Evolutionary conservation across 2,113 vertebrate genomes (phyloP), one percentile per base, ranked within the genome.

Genomic region (Gobius niger): DNA sequence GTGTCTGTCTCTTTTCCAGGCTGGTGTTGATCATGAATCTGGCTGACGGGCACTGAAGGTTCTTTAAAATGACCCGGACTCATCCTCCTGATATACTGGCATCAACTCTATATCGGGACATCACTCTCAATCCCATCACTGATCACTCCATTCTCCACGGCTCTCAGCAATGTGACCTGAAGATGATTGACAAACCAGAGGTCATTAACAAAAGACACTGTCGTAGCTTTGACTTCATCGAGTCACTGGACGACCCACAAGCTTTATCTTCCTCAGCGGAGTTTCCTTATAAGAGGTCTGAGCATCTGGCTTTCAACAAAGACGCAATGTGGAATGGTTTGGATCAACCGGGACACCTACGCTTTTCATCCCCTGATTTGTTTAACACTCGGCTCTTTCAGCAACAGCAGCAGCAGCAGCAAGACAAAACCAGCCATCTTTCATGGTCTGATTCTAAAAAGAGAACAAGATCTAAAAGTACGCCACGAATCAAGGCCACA

Each of bases 181-280:
- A 94, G 87, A 94, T 93, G 93, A 93, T 95, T 80, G 93, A 93
- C 16, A 93, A 94, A 76, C 89, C 93, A 64, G 92, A 94, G 89
- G 93, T 90, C 73, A 94, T 97, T 85, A 96, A 97, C 91, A 99
- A 99, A 89, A 95, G 97, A 88, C 96, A 99, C 6, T 99, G 97
- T 72, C 93, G 97, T 78, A 99, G 97, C 91, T 98, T 99, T 24
- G 96, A 97, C 91, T 98, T 94, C 66, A 92, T 98, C 0, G 96
- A 98, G 90, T 95, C 95, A 1, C 89, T 98, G 76, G 97, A 98
- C 87, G 94, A 95, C 44, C 92, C 90, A 41, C 90, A 92, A 75
- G 81, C 90, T 16, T 68, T 89, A 0, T 74, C 84, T 0, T 82
- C 88, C 49, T 85, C 89, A 18, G 95, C 96, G 94, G 95, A 96